Evolutionary conservation across 2,888 invertebrate species (phyloP), one percentile per base, ranked within the genome.

Genomic region (Anaspis maculata): DNA sequence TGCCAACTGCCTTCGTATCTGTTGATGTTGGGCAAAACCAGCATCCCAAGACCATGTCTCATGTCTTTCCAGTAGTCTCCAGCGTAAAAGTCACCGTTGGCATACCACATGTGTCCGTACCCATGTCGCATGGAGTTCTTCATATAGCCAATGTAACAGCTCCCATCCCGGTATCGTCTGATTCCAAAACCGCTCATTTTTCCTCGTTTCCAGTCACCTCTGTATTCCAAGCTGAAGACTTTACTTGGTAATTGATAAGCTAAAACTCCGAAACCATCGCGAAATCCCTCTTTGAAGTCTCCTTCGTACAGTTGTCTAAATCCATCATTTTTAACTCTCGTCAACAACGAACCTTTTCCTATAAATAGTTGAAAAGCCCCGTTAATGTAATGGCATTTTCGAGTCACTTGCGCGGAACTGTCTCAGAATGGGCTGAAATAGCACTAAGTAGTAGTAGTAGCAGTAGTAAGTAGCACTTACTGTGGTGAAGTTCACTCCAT

Each of bases 1-100:
- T 61, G 50, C 72, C 79, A 82, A 35, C 70, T 53, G 0, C 82
- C 83, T 61, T 79, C 78, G 53, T 77, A 82, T 27, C 78, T 67
- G 48, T 77, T 75, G 2, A 74, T 74, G 50, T 77, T 72, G 23
- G 52, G 74, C 72, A 46, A 30, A 34, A 57, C 56, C 37, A 44
- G 52, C 52, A 54, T 51, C 30, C 47, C 56, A 43, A 41, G 42
- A 3, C 61, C 61, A 13, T 58, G 38, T 25, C 53, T 40, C 9
- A 36, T 21, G 44, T 61, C 58, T 13, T 47, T 39, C 9, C 37
- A 27, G 41, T 77, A 81, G 39, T 71, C 69, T 0, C 81, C 81
- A 28, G 73, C 73, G 41, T 79, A 80, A 48, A 71, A 71, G 1
- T 71, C 69, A 0, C 73, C 72, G 46, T 76, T 62, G 0, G 56